phyloP scores from a whole-genome alignment of 2,113 vertebrate genomes.

The Rostratula benghalensis region DNA sequence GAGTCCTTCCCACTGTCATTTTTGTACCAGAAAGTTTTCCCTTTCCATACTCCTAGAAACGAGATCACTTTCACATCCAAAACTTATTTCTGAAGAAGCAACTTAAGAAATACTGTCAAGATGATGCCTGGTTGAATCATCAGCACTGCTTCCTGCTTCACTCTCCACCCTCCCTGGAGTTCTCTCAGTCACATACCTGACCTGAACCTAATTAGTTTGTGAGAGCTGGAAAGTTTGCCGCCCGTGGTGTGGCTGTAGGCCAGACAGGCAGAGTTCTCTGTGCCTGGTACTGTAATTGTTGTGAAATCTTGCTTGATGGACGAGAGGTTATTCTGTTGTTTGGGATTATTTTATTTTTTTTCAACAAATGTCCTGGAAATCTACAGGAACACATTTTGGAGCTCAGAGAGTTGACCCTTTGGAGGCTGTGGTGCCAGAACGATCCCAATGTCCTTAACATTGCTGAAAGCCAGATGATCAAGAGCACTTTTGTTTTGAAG shows the following conservation, averaged over 20 bases:
- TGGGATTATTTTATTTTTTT: not conserved
- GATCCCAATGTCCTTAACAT: not conserved
- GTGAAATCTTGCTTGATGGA: constrained; percentile 55
- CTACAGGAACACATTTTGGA: not conserved
- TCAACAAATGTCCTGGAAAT: constrained; percentile 10
- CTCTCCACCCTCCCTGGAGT: not conserved
- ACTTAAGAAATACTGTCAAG: constrained; percentile 11
- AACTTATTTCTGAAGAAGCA: constrained; percentile 1
- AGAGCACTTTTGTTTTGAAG: not conserved
- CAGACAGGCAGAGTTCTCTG: constrained; percentile 58
- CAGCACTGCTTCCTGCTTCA: constrained; percentile 3
- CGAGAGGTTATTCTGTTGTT: constrained; percentile 26
- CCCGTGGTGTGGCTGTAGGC: constrained; percentile 38
- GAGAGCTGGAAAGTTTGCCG: constrained; percentile 32
- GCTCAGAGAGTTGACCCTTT: not conserved
- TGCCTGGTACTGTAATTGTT: constrained; percentile 64
- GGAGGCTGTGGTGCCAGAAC: not conserved
- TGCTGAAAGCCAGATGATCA: not conserved
- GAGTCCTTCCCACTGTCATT: not conserved
- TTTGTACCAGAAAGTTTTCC: not conserved
- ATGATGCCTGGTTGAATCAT: constrained; percentile 26
- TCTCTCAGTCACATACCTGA: constrained; percentile 49
- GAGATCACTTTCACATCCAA: not conserved
- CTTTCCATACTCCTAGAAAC: not conserved
- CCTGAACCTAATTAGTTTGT: constrained; percentile 42